A percentile compares a stretch with the other conserved stretches of the same genome.
phyloP scores from a whole-genome alignment of 2,888 invertebrate genomes.

The Heliconius cydno region DNA sequence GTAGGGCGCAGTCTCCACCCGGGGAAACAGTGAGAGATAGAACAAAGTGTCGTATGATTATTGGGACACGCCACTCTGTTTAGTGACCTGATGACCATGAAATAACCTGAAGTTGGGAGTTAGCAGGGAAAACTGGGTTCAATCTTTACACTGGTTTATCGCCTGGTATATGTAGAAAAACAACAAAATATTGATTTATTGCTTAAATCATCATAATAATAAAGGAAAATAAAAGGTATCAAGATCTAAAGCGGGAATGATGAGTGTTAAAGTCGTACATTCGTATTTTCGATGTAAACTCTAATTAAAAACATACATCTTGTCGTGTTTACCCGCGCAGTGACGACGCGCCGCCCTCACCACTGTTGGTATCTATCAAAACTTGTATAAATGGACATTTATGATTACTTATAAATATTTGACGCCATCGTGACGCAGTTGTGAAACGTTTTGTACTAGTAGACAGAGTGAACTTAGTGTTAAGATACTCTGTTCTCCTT shows the following conservation, averaged over 20 bases:
- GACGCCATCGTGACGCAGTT: neutral
- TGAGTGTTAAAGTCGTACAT: neutral
- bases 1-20: no score
- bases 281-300: neutral
- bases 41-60: no score
- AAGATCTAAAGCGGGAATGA: neutral
- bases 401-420: neutral
- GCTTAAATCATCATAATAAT: neutral
- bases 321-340: neutral
- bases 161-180: no score
- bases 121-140: no score
- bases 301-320: constrained; percentile 5
- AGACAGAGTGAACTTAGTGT: no score
- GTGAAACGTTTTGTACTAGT: neutral
- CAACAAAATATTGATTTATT: no score
- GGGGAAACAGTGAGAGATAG: no score
- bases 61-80: no score
- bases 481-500: no score
- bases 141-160: no score
- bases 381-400: neutral
- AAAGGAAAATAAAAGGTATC: neutral
- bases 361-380: neutral
- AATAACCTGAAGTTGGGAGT: no score
- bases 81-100: no score
- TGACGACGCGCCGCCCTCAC: neutral